A percentile compares a stretch with the other conserved stretches of the same genome.
Conservation (phyloP, 37 sponge, comb jelly and placozoan genomes). For the Beroe ovata region DNA sequence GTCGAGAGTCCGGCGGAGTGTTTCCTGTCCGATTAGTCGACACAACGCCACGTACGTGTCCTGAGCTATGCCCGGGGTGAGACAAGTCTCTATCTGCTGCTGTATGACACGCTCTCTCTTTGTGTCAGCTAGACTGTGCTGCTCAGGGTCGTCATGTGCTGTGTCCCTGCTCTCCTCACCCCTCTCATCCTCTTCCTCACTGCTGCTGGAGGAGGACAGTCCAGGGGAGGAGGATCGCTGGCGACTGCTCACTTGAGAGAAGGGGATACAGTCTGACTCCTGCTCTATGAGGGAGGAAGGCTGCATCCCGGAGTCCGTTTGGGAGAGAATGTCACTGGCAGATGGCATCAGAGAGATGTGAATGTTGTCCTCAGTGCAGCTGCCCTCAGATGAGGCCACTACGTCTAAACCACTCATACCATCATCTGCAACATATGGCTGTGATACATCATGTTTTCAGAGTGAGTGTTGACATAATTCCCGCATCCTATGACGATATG, state of each 20-base stretch:
- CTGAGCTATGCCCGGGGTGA: slow-evolving; percentile 56
- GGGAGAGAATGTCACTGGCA: slow-evolving; percentile 10
- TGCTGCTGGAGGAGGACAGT: background rate
- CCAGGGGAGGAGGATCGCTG: background rate
- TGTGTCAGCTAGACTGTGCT: background rate
- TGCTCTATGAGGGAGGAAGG: background rate
- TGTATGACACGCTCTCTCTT: slow-evolving; percentile 41
- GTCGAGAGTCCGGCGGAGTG: background rate
- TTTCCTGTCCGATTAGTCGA: slow-evolving; percentile 58
- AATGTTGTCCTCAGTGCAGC: slow-evolving; percentile 5
- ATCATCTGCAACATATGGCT: too few relatives aligned
- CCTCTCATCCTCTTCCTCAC: background rate
- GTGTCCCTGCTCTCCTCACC: background rate
- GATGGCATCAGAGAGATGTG: slow-evolving; percentile 32
- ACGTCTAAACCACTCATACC: background rate
- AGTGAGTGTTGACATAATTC: too few relatives aligned
- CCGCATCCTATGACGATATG: too few relatives aligned
- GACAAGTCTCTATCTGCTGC: slow-evolving; percentile 20
- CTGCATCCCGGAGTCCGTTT: background rate
- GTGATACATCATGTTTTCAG: too few relatives aligned
- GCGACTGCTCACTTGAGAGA: background rate
- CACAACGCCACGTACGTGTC: slow-evolving; percentile 10
- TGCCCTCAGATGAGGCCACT: background rate
- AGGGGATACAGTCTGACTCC: background rate
- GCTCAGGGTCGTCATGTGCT: background rate